Percentiles rank a stretch among this genome's conserved stretches.
Evolutionary conservation across 2,888 invertebrate genomes (phyloP).

Genomic region (Caenorhabditis becei): DNA sequence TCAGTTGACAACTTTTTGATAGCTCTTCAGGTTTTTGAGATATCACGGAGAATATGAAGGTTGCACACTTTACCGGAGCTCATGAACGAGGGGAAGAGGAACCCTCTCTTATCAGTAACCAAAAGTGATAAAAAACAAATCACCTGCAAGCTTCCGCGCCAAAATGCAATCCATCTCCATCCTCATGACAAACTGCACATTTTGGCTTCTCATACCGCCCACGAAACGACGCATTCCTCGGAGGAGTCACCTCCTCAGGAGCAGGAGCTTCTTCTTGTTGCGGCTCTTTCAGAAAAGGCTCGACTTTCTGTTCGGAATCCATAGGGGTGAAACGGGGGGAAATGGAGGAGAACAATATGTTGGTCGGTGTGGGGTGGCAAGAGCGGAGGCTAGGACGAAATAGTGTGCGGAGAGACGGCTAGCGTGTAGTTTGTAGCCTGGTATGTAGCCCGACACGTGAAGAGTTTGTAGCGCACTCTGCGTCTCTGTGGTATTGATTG

Average conservation of each 20-base stretch:
- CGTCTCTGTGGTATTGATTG: constrained; percentile 42
- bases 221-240: not conserved
- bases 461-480: constrained; percentile 39
- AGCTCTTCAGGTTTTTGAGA: not conserved
- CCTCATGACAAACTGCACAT: constrained; percentile 51
- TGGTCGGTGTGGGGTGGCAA: not conserved
- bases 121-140: not conserved
- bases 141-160: constrained; percentile 61
- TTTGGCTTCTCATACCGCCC: constrained; percentile 35
- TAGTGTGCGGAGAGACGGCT: constrained; percentile 42
- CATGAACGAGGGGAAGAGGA: too few species aligned
- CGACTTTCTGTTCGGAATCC: not conserved
- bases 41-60: too few species aligned
- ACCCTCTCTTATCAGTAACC: too few species aligned
- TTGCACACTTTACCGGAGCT: too few species aligned
- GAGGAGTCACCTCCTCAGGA: constrained; percentile 3
- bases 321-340: not conserved
- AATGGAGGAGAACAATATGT: not conserved
- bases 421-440: constrained; percentile 48
- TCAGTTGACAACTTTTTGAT: not conserved
- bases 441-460: constrained; percentile 25
- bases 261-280: not conserved
- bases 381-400: constrained; percentile 39
- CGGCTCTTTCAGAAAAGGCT: not conserved
- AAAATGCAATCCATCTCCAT: constrained; percentile 56